phyloP scores from a whole-genome alignment of 1,140 invertebrate genomes.

The Galleria mellonella region DNA sequence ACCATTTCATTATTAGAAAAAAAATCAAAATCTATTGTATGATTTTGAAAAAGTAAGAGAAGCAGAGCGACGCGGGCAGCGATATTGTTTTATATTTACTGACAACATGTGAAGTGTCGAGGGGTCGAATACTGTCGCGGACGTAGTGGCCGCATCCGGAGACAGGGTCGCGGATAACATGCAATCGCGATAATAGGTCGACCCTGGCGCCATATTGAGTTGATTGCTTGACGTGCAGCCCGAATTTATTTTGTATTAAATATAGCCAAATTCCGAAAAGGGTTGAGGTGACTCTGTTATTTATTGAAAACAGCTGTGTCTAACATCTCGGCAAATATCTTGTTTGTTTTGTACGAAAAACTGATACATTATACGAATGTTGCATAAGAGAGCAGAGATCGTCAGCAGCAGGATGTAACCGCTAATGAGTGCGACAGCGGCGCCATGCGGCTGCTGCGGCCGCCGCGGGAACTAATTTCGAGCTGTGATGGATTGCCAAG shows the following conservation, averaged over 20 bases:
- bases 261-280: constrained; percentile 32
- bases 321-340: too few relatives aligned
- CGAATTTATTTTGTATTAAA: constrained; percentile 65
- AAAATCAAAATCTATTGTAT: too few relatives aligned
- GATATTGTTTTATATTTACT: too few relatives aligned
- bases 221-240: constrained; percentile 53
- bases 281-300: constrained; percentile 52
- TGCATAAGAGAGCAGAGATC: constrained; percentile 6
- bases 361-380: too few relatives aligned
- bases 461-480: constrained; percentile 58
- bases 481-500: constrained; percentile 52
- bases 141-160: constrained; percentile 14
- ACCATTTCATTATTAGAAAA: too few relatives aligned
- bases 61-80: too few relatives aligned
- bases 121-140: neutral
- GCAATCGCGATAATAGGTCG: constrained; percentile 50
- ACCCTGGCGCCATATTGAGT: constrained; percentile 56
- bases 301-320: constrained; percentile 23
- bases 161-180: constrained; percentile 43
- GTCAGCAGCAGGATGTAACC: constrained; percentile 34
- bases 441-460: constrained; percentile 51
- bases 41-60: too few relatives aligned
- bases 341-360: too few relatives aligned
- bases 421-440: constrained; percentile 66
- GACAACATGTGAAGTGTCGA: too few relatives aligned